Evolutionary conservation across 1,140 invertebrate species (phyloP).

Genomic region (Drosophila novamexicana): DNA sequence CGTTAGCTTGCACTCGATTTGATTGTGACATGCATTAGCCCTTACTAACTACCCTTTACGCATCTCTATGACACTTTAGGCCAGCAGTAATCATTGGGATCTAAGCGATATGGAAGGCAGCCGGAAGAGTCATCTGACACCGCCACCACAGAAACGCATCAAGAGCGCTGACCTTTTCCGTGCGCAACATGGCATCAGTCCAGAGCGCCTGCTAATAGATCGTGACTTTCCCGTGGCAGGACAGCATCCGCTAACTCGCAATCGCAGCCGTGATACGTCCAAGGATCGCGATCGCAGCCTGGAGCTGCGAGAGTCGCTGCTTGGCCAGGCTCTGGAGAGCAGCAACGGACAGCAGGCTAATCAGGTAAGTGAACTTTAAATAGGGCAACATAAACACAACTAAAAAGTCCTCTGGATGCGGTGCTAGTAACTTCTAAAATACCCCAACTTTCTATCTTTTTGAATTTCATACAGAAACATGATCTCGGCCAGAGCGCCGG

Average conservation of each 20-base stretch:
- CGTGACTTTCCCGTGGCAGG: slow-evolving; percentile 76
- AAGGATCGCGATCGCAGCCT: slow-evolving; percentile 83
- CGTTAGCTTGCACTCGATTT: slow-evolving; percentile 41
- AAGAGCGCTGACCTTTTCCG: slow-evolving; percentile 87
- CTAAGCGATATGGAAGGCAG: slow-evolving; percentile 67
- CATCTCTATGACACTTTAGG: slow-evolving; percentile 24
- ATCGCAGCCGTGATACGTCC: slow-evolving; percentile 70
- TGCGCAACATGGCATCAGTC: slow-evolving; percentile 85
- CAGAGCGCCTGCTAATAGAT: slow-evolving; percentile 72
- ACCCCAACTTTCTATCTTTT: not conserved
- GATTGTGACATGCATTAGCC: not conserved
- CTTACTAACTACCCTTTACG: not conserved
- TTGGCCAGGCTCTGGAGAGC: slow-evolving; percentile 90
- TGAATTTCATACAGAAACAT: slow-evolving; percentile 49
- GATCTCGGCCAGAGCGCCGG: slow-evolving; percentile 89
- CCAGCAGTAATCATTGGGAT: slow-evolving; percentile 76
- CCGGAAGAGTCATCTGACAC: slow-evolving; percentile 80
- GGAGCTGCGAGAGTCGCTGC: slow-evolving; percentile 88
- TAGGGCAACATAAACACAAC: no score
- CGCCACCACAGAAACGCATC: slow-evolving; percentile 87
- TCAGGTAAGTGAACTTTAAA: slow-evolving; percentile 51
- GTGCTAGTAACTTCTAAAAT: not conserved
- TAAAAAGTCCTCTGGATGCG: no score
- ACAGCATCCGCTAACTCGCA: slow-evolving; percentile 75
- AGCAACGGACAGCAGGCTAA: slow-evolving; percentile 74